A percentile compares a stretch with the other conserved stretches of the same genome.
Evolutionary conservation across 2,797 vertebrate genomes (phyloP).

Genomic region (Perodicticus potto): DNA sequence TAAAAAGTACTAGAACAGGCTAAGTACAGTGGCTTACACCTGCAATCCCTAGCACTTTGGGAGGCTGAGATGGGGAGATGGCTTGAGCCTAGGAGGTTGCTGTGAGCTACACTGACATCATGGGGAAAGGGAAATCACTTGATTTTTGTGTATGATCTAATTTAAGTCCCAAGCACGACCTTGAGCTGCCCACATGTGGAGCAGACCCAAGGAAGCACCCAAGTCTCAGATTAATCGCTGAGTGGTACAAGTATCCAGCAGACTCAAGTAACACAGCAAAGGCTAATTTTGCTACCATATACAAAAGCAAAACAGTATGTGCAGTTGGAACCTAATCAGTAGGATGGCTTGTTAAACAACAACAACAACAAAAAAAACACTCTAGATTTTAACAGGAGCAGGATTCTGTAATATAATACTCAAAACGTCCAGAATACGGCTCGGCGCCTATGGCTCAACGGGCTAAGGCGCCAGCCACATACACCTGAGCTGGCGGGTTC

Average conservation of each 20-base stretch:
- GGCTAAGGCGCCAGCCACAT: no score
- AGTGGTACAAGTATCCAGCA: neutral
- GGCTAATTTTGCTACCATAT: neutral
- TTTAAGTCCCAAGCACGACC: neutral
- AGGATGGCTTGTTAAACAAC: neutral
- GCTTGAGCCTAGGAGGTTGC: neutral
- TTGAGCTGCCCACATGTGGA: neutral
- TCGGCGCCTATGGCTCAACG: no score
- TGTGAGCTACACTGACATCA: no score
- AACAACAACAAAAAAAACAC: neutral
- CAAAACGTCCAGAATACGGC: neutral
- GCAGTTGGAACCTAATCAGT: neutral
- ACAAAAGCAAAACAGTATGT: neutral
- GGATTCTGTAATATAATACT: neutral
- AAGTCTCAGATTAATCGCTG: neutral
- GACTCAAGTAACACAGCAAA: neutral
- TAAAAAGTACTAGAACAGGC: neutral
- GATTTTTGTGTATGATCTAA: neutral
- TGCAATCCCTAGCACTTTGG: neutral
- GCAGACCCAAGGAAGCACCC: neutral
- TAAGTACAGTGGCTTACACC: neutral
- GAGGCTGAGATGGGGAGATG: neutral
- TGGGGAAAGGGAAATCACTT: neutral
- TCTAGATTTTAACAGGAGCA: conserved; percentile 16
- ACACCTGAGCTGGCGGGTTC: no score